Conservation (phyloP, 2,113 vertebrate genomes). For the Callocephalon fimbriatum region DNA sequence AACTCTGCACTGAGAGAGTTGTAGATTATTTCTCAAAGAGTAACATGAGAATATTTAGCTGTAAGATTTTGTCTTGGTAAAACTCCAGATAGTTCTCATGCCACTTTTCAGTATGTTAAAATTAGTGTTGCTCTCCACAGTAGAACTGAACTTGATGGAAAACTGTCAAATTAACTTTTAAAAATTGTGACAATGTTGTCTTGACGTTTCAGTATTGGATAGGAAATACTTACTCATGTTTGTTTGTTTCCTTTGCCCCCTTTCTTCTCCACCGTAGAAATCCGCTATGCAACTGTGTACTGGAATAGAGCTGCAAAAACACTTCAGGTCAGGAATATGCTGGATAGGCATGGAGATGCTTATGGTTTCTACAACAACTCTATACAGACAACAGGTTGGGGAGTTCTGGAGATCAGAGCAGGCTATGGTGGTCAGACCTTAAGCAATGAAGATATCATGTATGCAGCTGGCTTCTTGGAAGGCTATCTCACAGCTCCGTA, state of each 20-base stretch:
- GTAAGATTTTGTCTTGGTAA: background rate
- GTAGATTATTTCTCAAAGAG: background rate
- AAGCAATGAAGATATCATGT: slow-evolving; percentile 84
- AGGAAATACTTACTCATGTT: background rate
- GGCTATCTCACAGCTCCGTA: slow-evolving; percentile 90
- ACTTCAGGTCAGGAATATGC: slow-evolving; percentile 75
- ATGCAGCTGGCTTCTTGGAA: slow-evolving; percentile 88
- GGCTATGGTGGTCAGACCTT: slow-evolving; percentile 82
- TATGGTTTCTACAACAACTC: slow-evolving; percentile 89
- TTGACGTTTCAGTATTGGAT: background rate
- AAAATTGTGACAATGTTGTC: background rate
- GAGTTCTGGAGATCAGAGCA: slow-evolving; percentile 86
- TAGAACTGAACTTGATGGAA: background rate
- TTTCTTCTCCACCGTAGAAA: slow-evolving; percentile 42
- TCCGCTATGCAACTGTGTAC: slow-evolving; percentile 82
- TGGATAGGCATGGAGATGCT: slow-evolving; percentile 84
- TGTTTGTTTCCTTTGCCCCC: background rate
- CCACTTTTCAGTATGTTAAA: background rate
- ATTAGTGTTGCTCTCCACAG: background rate
- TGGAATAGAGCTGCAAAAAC: slow-evolving; percentile 80
- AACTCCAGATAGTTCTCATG: background rate
- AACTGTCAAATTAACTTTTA: background rate
- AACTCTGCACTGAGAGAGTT: background rate
- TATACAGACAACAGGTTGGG: slow-evolving; percentile 85
- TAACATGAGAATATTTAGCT: background rate